Base-by-base conservation (phyloP, 2,888 invertebrate genomes). In the Meteorus colon region DNA sequence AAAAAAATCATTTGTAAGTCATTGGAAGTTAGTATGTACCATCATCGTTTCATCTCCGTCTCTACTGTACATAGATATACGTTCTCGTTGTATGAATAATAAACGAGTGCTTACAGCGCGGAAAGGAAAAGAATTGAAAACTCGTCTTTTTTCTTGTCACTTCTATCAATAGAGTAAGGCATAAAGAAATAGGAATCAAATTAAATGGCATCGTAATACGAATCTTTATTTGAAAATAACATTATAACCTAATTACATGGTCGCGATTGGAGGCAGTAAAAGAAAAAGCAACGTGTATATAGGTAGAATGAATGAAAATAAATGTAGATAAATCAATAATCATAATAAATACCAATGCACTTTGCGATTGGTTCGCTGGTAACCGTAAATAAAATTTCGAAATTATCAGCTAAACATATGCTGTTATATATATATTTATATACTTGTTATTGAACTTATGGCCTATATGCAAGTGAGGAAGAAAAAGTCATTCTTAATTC, bases 151-250 rank as follows among this genome's bases (percentile, higher is more conserved):
- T 34, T 10, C 10, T 3, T n/a, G 3, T 65, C 37, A 37, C 16
- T 8, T 34, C 65, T 41, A 19, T 37, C 1, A n/a, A 31, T 29
- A 62, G n/a, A 29, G 27, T 62, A 29, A 29, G 14, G 10, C 3
- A 12, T 14, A 62, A 62, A 41, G n/a, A 41, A 8, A 10, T 19
- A 8, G 37, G 6, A 14, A 12, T 62, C 8, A 29, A n/a, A 29
- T 62, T 62, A 5, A 29, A 65, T 65, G 37, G 74, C 72, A 80
- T 76, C 70, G 72, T 75, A 74, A 78, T 80, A 77, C 67, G 79
- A 73, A 78, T 79, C 77, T 75, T 79, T 79, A 79, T 79, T 79
- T 78, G 78, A 79, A 79, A 79, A 78, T 31, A 78, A 51, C 69
- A 78, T 74, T 76, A 70, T 77, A 78, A 73, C 75, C 77, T 75